A percentile compares a stretch with the other conserved stretches of the same genome.
phyloP scores from a whole-genome alignment of 2,113 vertebrate genomes.

The Lepisosteus osseus region DNA sequence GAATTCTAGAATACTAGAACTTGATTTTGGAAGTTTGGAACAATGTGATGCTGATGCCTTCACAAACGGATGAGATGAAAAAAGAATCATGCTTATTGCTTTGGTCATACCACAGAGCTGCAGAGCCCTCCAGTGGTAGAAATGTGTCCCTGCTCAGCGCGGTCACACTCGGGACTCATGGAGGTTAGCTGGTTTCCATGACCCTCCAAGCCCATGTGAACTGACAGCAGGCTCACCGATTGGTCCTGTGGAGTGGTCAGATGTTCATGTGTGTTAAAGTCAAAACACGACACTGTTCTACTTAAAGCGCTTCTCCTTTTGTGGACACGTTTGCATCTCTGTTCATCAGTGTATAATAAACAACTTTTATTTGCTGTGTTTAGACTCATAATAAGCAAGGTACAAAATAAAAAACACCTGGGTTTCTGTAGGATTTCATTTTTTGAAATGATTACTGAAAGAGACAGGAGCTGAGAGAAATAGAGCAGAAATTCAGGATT shows the following conservation, averaged over 20 bases:
- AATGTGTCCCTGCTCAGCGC: constrained; percentile 26
- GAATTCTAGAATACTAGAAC: no score
- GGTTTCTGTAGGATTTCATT: no score
- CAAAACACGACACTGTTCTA: not conserved
- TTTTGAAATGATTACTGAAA: no score
- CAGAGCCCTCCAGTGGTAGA: constrained; percentile 42
- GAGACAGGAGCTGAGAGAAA: no score
- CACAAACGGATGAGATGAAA: not conserved
- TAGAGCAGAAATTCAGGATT: no score
- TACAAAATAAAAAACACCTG: no score
- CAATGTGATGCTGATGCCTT: no score
- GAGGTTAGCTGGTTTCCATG: constrained; percentile 19
- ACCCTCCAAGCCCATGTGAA: constrained; percentile 43
- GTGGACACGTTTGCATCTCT: not conserved
- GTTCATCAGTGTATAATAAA: no score
- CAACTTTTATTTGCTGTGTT: no score
- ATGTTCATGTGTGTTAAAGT: constrained; percentile 19
- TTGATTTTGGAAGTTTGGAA: no score
- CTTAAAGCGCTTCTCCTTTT: not conserved
- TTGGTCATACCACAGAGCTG: constrained; percentile 38
- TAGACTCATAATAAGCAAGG: no score
- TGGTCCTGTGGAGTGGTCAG: constrained; percentile 44
- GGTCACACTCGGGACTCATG: constrained; percentile 21
- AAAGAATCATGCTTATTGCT: not conserved
- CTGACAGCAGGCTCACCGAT: constrained; percentile 48